Percentiles rank a stretch among this genome's conserved stretches.
Evolutionary conservation across 2,113 vertebrate species (phyloP).

Genomic region (Callorhinus ursinus): DNA sequence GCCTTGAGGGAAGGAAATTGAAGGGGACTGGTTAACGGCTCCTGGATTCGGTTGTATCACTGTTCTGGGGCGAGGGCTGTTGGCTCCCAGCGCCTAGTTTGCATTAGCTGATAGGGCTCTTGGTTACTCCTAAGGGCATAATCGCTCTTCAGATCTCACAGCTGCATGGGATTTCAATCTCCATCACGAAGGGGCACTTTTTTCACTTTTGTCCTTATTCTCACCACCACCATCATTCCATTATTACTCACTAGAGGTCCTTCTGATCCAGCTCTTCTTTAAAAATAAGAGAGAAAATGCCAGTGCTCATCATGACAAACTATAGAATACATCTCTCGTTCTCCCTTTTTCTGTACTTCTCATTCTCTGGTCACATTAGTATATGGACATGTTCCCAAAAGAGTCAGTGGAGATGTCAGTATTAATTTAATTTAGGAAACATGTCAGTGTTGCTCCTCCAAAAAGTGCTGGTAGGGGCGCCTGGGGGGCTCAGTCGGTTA

Average conservation of each 20-base stretch:
- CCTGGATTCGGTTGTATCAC: background rate
- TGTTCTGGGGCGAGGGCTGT: background rate
- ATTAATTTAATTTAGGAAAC: conserved; percentile 21
- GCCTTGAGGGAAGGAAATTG: background rate
- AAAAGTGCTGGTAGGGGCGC: background rate
- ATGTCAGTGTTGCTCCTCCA: background rate
- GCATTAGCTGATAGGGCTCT: background rate
- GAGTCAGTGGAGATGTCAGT: background rate
- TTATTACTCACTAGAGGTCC: background rate
- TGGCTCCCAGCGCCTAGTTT: background rate
- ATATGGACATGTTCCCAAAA: background rate
- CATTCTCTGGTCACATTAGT: background rate
- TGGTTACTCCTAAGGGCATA: background rate
- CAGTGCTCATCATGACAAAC: background rate
- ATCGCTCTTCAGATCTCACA: background rate
- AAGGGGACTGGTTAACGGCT: background rate
- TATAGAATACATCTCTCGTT: background rate
- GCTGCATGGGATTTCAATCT: background rate
- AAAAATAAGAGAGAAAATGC: background rate
- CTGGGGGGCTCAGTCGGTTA: no score
- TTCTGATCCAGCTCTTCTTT: background rate
- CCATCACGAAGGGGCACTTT: background rate
- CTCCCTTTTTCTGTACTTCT: background rate
- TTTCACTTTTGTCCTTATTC: background rate
- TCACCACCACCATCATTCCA: background rate